Evolutionary conservation across 2,113 vertebrate species (phyloP).

Genomic region (Grallaria varia): DNA sequence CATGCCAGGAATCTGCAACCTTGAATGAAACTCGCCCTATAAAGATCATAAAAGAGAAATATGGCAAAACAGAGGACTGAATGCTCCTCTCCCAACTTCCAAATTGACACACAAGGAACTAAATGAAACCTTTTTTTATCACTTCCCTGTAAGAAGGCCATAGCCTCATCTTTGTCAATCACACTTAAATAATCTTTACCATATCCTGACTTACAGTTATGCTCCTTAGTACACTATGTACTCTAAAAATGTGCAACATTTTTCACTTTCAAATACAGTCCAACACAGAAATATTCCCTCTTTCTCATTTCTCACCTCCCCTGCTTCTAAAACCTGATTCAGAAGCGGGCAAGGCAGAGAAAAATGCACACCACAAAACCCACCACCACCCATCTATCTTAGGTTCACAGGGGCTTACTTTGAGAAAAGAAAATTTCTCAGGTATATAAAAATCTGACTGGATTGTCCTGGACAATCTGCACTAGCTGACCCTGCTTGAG

Average conservation of each 20-base stretch:
- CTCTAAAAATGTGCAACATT: neutral
- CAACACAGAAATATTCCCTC: neutral
- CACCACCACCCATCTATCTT: neutral
- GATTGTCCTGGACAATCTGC: neutral
- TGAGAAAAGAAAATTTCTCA: neutral
- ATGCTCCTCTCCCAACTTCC: neutral
- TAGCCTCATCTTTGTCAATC: neutral
- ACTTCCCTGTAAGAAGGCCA: neutral
- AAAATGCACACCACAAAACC: neutral
- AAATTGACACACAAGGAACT: neutral
- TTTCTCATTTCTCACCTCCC: constrained; percentile 6
- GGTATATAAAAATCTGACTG: neutral
- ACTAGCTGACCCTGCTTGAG: neutral
- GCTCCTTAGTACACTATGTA: neutral
- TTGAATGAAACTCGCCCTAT: neutral
- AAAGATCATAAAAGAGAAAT: neutral
- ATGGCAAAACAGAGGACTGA: neutral
- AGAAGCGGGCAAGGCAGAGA: neutral
- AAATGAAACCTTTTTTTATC: neutral
- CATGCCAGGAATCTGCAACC: neutral
- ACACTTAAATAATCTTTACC: neutral
- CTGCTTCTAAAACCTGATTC: constrained; percentile 7
- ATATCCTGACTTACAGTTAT: neutral
- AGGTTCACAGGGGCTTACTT: neutral
- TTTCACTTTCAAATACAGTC: constrained; percentile 15